Conservation (phyloP, 1,140 invertebrate genomes). For the Cyphomyrmex costatus region DNA sequence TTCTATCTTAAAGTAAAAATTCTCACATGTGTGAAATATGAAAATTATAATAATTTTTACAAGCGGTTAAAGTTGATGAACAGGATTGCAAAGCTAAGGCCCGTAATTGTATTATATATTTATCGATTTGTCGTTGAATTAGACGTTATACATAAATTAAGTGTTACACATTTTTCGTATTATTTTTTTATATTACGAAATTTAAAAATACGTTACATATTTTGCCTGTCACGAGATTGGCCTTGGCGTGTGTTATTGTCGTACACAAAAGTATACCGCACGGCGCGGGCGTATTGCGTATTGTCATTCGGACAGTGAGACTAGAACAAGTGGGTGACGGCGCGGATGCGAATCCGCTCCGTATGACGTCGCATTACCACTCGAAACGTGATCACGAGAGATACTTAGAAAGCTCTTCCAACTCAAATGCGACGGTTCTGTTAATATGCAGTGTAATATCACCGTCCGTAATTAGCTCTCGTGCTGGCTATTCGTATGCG, state of each 20-base stretch:
- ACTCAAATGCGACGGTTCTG: neutral
- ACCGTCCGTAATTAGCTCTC: neutral
- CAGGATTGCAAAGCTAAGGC: neutral
- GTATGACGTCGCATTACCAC: neutral
- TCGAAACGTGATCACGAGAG: neutral
- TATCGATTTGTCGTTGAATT: neutral
- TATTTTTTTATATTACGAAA: too few relatives aligned
- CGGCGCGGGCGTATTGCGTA: too few relatives aligned
- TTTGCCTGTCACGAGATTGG: neutral
- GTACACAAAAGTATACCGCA: too few relatives aligned
- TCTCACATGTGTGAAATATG: neutral
- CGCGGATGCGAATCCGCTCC: too few relatives aligned
- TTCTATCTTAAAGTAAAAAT: neutral
- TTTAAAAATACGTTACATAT: neutral
- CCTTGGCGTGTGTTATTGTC: neutral
- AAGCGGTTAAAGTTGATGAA: neutral
- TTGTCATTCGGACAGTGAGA: neutral
- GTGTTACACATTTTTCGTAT: too few relatives aligned
- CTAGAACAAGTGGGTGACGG: neutral
- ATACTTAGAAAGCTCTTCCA: neutral
- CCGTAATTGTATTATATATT: neutral
- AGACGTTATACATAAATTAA: neutral
- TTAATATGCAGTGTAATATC: neutral
- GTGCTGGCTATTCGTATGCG: neutral
- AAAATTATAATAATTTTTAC: neutral